phyloP scores from a whole-genome alignment of 2,797 vertebrate species.

The Dendrocincla tyrannina region DNA sequence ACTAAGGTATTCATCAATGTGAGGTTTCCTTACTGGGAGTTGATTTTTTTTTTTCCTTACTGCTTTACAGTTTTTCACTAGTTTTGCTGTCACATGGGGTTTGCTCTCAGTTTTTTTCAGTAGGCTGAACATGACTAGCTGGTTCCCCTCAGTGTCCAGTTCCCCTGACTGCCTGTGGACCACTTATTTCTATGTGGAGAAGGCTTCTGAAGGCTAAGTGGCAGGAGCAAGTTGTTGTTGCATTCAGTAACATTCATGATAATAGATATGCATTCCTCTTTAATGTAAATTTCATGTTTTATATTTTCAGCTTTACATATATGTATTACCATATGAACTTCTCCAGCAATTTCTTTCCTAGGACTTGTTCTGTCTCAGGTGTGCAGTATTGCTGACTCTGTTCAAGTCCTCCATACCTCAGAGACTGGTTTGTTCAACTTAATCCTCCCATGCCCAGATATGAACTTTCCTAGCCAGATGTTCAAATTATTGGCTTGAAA shows the following conservation, averaged over 20 bases:
- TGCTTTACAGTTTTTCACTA: background rate
- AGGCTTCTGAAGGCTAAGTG: background rate
- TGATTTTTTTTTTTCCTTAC: background rate
- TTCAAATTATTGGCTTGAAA: slow-evolving; percentile 53
- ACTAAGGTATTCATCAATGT: background rate
- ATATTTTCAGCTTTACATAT: background rate
- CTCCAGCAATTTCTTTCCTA: slow-evolving; percentile 39
- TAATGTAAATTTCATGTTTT: background rate
- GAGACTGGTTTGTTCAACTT: slow-evolving; percentile 29
- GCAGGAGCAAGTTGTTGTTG: background rate
- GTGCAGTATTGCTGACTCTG: slow-evolving; percentile 22
- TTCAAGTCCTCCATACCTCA: background rate
- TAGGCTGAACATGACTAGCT: background rate
- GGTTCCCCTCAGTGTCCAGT: background rate
- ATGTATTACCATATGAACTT: slow-evolving; percentile 3
- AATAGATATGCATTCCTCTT: background rate
- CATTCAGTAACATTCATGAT: background rate
- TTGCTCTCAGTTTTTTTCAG: background rate
- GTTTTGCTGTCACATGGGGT: background rate
- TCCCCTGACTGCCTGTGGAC: background rate
- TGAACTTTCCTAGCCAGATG: slow-evolving; percentile 15
- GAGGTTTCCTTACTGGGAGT: background rate
- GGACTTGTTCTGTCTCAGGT: background rate
- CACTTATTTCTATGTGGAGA: background rate
- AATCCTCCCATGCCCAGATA: background rate